Evolutionary conservation across 2,113 vertebrate species (phyloP), one percentile per base, ranked within the genome.

Genomic region (Tinamus guttatus): DNA sequence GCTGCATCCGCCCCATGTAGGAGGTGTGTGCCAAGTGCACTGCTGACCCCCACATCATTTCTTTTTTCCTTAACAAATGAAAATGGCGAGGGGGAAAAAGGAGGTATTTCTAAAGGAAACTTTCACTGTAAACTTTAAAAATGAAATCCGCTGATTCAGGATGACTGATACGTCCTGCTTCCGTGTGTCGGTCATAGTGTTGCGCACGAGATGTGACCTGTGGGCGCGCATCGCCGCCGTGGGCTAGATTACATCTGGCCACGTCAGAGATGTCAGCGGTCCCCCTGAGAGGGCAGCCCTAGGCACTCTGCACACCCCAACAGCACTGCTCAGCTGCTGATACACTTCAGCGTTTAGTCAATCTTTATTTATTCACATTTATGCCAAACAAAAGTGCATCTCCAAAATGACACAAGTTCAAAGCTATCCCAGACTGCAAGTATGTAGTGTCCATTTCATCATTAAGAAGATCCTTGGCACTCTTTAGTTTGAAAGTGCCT

Each of bases 201-300:
- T 94, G 92, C 65, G 34, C 77, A 95, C 80, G 2, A 96, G 95
- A 93, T 95, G 92, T 95, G 88, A 93, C 94, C 77, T 28, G 69
- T 40, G 76, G 68, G 83, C 85, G 19, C 7, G 51, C 73, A 20
- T 69, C 76, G 60, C 34, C 65, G 75, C 80, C n/a, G n/a, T 41
- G 13, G 17, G 38, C 40, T 58, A 93, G 96, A 90, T 96, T 82
- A 62, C 62, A 95, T 60, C 93, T 85, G 21, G 10, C 25, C 79
- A 78, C 7, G 5, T 63, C 87, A 93, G 85, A 82, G 73, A 36
- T 30, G 38, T 13, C 84, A 43, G 68, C 40, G 81, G 52, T 28
- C 6, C 0, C 52, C 24, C 10, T 0, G 14, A 71, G 74, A 21
- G 13, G 7, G n/a, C 87, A 73, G 19, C 85, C 43, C 36, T 84